Conservation (phyloP, 2,113 vertebrate species). For the Myiagra hebetior region DNA sequence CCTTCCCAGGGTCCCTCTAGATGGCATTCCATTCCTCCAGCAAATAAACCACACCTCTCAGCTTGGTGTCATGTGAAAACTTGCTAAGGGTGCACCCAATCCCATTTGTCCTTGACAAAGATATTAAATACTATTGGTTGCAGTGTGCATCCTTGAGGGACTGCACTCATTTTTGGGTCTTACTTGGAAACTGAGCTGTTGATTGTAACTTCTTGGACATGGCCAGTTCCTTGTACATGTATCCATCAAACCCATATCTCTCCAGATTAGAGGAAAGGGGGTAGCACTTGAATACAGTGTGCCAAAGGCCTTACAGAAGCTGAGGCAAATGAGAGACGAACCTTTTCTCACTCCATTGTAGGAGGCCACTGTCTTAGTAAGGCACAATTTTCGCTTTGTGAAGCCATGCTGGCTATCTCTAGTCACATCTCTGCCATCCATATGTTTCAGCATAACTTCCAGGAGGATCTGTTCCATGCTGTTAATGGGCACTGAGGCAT, state of each 20-base stretch:
- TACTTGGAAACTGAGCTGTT: background rate
- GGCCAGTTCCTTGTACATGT: background rate
- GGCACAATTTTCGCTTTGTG: background rate
- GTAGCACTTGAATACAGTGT: background rate
- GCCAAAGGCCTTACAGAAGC: background rate
- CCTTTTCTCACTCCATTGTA: background rate
- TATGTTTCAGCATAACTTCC: background rate
- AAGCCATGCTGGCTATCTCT: background rate
- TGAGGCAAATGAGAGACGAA: background rate
- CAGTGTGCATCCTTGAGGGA: background rate
- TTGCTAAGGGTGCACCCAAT: background rate
- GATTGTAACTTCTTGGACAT: background rate
- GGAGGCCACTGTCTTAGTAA: background rate
- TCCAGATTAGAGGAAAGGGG: background rate
- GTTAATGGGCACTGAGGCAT: background rate
- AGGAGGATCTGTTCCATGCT: background rate
- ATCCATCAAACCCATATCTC: background rate
- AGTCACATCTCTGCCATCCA: background rate
- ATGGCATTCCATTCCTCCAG: background rate
- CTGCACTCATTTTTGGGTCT: background rate
- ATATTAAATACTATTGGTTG: background rate
- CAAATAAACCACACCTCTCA: background rate
- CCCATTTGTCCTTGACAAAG: background rate
- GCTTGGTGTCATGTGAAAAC: background rate
- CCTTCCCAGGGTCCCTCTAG: background rate